Conservation (phyloP, 1,140 invertebrate species). For the Cydia amplana region DNA sequence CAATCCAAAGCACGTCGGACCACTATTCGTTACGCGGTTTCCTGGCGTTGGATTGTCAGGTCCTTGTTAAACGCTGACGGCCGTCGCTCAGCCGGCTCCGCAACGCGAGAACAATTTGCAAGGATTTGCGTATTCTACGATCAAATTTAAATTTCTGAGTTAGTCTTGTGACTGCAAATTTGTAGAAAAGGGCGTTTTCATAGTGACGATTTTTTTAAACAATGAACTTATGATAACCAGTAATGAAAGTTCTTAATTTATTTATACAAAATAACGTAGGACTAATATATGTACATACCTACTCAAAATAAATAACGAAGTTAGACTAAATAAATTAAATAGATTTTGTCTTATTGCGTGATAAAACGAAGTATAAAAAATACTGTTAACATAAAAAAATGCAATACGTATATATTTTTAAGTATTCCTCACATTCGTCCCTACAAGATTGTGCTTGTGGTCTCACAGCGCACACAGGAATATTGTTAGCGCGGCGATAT, state of each 20-base stretch:
- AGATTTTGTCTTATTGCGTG: too few species aligned
- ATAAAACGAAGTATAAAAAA: too few species aligned
- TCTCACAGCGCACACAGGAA: slow-evolving; percentile 38
- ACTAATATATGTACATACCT: too few species aligned
- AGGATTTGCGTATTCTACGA: slow-evolving; percentile 50
- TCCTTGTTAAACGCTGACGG: slow-evolving; percentile 41
- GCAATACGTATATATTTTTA: slow-evolving; percentile 2
- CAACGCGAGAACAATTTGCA: slow-evolving; percentile 61
- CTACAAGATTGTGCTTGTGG: not conserved
- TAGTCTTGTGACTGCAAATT: slow-evolving; percentile 42
- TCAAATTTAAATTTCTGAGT: slow-evolving; percentile 58
- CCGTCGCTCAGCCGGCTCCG: slow-evolving; percentile 37
- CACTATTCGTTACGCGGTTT: slow-evolving; percentile 7
- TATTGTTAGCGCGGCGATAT: slow-evolving; percentile 61
- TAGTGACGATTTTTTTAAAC: slow-evolving; percentile 40
- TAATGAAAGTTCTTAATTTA: too few species aligned
- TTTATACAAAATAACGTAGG: too few species aligned
- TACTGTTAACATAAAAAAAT: too few species aligned
- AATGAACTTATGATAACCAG: too few species aligned
- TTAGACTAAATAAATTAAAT: too few species aligned
- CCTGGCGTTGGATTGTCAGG: slow-evolving; percentile 2
- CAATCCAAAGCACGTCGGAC: slow-evolving; percentile 10
- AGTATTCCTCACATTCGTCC: slow-evolving; percentile 3
- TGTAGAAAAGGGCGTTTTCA: slow-evolving; percentile 32
- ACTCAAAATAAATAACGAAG: too few species aligned